Evolutionary conservation across 2,113 vertebrate genomes (phyloP), one percentile per base, ranked within the genome.

Genomic region (Megaceryle maxima): DNA sequence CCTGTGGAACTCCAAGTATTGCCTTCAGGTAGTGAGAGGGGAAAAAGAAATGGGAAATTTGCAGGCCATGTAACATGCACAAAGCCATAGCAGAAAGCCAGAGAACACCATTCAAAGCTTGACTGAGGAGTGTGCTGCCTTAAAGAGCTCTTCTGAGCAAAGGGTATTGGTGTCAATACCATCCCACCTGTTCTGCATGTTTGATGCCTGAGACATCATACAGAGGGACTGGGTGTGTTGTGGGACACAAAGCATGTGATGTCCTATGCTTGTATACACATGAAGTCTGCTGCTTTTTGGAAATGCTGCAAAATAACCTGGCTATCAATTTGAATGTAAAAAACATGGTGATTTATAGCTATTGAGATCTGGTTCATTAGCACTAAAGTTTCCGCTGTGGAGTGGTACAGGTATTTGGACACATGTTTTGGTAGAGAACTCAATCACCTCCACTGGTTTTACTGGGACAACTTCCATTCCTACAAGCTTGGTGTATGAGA

Each of bases 91-190:
- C 12, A 66, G 64, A 70, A 83, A 73, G 29, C 19, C 37, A 43
- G 73, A 16, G 6, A 43, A 0, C 29, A n/a, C 14, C 4, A 15
- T 43, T 73, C 69, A 44, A 37, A 84, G 10, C 20, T 33, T 57
- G 48, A 35, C 22, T 51, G 29, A 56, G 64, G 21, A 56, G 6
- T 22, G 9, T 31, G 20, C 15, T 81, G 29, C 20, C 25, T 56
- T 46, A 5, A 51, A 60, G 29, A 60, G 13, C 18, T 66, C 22
- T 39, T 73, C 64, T 33, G 44, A 64, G 46, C 16, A 41, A 21
- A 20, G 9, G 4, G 0, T 5, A 12, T 57, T 62, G 22, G 3
- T 37, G 35, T 43, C 16, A 29, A 0, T 33, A 31, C 5, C 22
- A 41, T 56, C n/a, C 10, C 13, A 16, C 10, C 14, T 55, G 4